Evolutionary conservation across 1,140 invertebrate genomes (phyloP).

Genomic region (Acyrthosiphon pisum): DNA sequence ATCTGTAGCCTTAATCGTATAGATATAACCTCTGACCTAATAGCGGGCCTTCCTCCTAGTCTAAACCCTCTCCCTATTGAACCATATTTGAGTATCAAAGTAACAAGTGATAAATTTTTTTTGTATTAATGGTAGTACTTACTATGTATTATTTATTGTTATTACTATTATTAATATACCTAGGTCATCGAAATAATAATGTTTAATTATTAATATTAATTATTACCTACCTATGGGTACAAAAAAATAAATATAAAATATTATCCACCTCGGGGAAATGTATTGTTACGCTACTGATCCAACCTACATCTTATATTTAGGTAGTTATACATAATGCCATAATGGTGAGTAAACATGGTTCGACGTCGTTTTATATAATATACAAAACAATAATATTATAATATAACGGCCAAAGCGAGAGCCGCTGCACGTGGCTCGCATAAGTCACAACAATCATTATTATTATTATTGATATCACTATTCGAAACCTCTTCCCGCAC

Average conservation of each 20-base stretch:
- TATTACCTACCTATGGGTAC: not conserved
- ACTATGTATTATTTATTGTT: no score
- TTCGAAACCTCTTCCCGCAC: not conserved
- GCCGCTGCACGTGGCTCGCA: not conserved
- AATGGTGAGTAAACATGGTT: not conserved
- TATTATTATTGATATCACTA: not conserved
- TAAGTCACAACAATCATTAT: constrained; percentile 17
- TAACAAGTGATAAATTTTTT: not conserved
- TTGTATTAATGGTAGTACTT: not conserved
- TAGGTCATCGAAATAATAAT: no score
- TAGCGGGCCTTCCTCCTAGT: not conserved
- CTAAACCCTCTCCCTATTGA: not conserved
- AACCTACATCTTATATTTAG: not conserved
- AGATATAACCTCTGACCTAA: not conserved
- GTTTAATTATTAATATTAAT: not conserved
- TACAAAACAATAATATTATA: constrained; percentile 10
- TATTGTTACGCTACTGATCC: not conserved
- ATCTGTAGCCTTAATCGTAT: not conserved
- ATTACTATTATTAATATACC: no score
- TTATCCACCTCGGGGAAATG: not conserved
- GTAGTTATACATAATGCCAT: not conserved
- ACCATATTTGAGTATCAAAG: not conserved
- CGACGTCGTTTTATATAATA: not conserved
- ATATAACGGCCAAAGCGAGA: not conserved
- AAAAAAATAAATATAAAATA: not conserved